Conservation (phyloP, 53 echinoderm and acorn worm species). For the Hippasteria phrygiana region DNA sequence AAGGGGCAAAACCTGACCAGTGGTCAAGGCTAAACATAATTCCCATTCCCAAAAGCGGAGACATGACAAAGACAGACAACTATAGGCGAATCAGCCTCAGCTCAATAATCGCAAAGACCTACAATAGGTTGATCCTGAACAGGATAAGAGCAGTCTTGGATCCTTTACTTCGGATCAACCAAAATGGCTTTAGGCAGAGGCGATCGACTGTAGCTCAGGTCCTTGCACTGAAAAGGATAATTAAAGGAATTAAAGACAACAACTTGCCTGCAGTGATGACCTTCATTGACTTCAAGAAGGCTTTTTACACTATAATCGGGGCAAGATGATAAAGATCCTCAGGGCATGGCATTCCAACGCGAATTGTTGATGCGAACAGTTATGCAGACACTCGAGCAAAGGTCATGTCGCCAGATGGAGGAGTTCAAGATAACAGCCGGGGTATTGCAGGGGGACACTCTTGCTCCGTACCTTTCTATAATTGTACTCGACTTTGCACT, state of each 20-base stretch:
- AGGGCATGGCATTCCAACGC: conserved; percentile 56
- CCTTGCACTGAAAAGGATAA: too few relatives aligned
- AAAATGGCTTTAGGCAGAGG: too few relatives aligned
- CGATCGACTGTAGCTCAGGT: too few relatives aligned
- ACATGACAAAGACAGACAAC: not conserved
- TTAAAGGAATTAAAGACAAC: too few relatives aligned
- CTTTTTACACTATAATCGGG: conserved; percentile 40
- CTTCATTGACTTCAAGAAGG: conserved; percentile 56
- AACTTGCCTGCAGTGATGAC: conserved; percentile 17
- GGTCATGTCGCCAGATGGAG: conserved; percentile 1
- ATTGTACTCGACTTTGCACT: not conserved
- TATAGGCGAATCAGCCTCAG: conserved; percentile 42
- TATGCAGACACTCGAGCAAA: not conserved
- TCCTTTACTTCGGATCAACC: too few relatives aligned
- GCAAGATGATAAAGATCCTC: conserved; percentile 19
- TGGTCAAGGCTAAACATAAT: conserved; percentile 16
- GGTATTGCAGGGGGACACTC: not conserved
- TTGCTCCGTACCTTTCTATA: not conserved
- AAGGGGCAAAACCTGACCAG: conserved; percentile 8
- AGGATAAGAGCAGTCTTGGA: conserved; percentile 27
- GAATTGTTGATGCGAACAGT: too few relatives aligned
- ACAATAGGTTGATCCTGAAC: conserved; percentile 59
- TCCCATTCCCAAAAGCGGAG: conserved; percentile 49
- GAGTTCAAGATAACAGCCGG: not conserved
- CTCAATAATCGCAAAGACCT: conserved; percentile 49